Evolutionary conservation across 2,888 invertebrate species (phyloP), one percentile per base, ranked within the genome.

Genomic region (Dasypolia templi): DNA sequence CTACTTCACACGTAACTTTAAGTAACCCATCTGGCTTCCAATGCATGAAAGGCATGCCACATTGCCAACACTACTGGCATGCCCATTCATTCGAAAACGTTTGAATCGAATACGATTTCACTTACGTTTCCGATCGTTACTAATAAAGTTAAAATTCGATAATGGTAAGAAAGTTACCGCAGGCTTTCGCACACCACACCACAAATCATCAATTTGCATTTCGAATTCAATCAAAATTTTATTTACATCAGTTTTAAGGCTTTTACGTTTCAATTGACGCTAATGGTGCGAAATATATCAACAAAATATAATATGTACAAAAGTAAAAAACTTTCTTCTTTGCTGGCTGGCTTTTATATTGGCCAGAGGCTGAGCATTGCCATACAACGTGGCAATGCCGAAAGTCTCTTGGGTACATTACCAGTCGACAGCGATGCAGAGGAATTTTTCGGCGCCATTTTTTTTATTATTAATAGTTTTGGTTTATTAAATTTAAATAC

Each of bases 101-200:
- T 81, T 58, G 39, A 82, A 83, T 75, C 79, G 68, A 81, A 86
- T 81, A 79, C 84, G 82, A 84, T 86, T 86, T 85, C 87, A 84
- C 85, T 79, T 77, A 81, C 56, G 51, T 77, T 79, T 82, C 77
- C 69, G 63, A 77, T 84, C 70, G 72, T 74, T 77, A 75, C 73
- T 84, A 84, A 84, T 86, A 81, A 84, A 84, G 72, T 83, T 75
- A 71, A 82, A 87, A 56, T 82, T 85, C 67, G 75, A 72, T 86
- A 69, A 61, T 75, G 66, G 79, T 66, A 77, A 73, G 80, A 86
- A 85, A 86, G 86, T 85, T 63, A 86, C 83, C 86, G 65, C 86
- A 85, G 64, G 65, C 84, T 86, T 85, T 86, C 79, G 84, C 82
- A 87, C 81, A 81, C 84, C 82, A 86, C 81, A 80, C 84, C 86